Percentiles rank a stretch among this genome's conserved stretches.
Conservation (phyloP, 2,888 invertebrate genomes). For the Temnothorax unifasciatus region DNA sequence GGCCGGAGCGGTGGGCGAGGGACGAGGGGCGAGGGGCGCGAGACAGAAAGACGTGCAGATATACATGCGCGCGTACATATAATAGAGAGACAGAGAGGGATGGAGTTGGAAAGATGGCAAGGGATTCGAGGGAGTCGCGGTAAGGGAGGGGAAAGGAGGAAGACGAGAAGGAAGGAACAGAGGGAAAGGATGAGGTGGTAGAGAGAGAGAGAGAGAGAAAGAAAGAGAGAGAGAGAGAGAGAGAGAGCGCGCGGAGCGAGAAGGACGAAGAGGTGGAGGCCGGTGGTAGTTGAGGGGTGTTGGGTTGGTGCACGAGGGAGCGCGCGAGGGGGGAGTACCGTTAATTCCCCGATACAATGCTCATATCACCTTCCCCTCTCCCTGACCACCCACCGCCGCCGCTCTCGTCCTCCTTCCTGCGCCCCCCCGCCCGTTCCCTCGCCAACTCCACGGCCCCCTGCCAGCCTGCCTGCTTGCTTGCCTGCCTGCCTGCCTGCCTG, state of each 20-base stretch:
- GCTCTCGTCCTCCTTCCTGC: conserved; percentile 65
- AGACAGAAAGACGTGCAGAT: conserved; percentile 69
- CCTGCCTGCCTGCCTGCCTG: conserved; percentile 66
- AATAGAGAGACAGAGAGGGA: conserved; percentile 71
- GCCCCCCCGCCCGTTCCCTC: conserved; percentile 46
- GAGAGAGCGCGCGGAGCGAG: conserved; percentile 56
- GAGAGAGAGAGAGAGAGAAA: conserved; percentile 50
- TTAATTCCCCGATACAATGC: conserved; percentile 87
- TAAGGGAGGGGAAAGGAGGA: conserved; percentile 67
- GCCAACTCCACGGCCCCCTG: conserved; percentile 44
- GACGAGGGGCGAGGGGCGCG: conserved; percentile 57
- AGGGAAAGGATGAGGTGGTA: conserved; percentile 37
- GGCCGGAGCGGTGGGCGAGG: conserved; percentile 64
- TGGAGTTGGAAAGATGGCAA: conserved; percentile 74
- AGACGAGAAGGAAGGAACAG: conserved; percentile 68
- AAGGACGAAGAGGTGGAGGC: conserved; percentile 48
- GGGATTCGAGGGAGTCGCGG: conserved; percentile 70
- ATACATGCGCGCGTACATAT: conserved; percentile 67
- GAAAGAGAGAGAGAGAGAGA: conserved; percentile 50
- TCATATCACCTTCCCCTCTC: conserved; percentile 86
- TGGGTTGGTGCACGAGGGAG: conserved; percentile 71
- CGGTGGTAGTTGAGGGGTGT: conserved; percentile 59
- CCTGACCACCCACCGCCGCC: conserved; percentile 81
- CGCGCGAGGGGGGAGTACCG: conserved; percentile 79
- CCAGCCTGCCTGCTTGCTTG: conserved; percentile 59